Evolutionary conservation across 2,888 invertebrate species (phyloP).

Genomic region (Pyralis farinalis): DNA sequence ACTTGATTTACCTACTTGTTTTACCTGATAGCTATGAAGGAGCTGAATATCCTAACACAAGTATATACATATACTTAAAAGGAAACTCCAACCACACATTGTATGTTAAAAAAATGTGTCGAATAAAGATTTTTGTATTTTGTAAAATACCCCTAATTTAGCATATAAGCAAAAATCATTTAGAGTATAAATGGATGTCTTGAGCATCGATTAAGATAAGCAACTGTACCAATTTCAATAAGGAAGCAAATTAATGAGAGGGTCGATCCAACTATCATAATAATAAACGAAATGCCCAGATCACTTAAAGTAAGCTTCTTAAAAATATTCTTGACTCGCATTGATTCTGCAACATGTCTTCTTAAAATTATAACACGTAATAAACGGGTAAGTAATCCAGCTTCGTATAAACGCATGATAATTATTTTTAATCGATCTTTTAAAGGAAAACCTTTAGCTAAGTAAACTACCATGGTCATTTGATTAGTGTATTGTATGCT

Average conservation of each 20-base stretch:
- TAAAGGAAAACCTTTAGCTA: conserved; percentile 42
- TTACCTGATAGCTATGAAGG: too few relatives aligned
- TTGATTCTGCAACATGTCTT: not conserved
- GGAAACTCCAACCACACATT: too few relatives aligned
- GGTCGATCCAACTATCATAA: conserved; percentile 13
- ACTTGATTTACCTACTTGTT: too few relatives aligned
- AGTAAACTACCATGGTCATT: conserved; percentile 33
- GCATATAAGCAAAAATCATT: too few relatives aligned
- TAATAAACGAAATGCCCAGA: conserved; percentile 16
- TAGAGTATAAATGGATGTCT: conserved; percentile 1
- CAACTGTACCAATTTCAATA: conserved; percentile 7
- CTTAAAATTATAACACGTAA: not conserved
- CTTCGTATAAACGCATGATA: conserved; percentile 37
- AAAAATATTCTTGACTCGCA: not conserved
- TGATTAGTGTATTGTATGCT: conserved; percentile 29
- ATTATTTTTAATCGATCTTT: conserved; percentile 33
- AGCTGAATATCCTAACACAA: too few relatives aligned
- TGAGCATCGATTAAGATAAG: not conserved
- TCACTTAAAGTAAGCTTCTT: conserved; percentile 11
- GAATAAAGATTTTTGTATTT: too few relatives aligned
- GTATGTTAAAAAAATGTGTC: too few relatives aligned
- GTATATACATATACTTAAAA: too few relatives aligned
- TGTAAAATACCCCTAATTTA: too few relatives aligned
- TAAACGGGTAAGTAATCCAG: conserved; percentile 31
- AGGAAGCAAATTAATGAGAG: conserved; percentile 12